Conservation (phyloP, 2,888 invertebrate genomes). For the Sarcophaga caerulescens region DNA sequence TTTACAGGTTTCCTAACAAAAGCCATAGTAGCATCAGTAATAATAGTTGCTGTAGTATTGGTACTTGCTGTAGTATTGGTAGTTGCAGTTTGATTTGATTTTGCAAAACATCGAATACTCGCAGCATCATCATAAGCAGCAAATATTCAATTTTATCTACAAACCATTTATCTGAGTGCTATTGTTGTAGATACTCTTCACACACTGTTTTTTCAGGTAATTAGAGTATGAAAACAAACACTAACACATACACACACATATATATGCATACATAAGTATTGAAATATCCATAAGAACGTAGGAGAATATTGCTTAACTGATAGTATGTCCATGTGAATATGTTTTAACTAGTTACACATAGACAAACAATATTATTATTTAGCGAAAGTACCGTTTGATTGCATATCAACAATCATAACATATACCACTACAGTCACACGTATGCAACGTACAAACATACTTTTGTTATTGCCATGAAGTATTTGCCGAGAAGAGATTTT, state of each 20-base stretch:
- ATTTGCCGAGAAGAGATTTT: not conserved
- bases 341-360: not conserved
- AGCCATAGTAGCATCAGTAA: not conserved
- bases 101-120: constrained; percentile 38
- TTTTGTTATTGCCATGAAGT: too few species aligned
- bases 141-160: constrained; percentile 32
- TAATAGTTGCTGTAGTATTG: not conserved
- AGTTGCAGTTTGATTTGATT: constrained; percentile 30
- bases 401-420: not conserved
- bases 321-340: too few species aligned
- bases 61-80: not conserved
- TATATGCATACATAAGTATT: not conserved
- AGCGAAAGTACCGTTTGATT: constrained; percentile 9
- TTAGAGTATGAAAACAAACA: constrained; percentile 23
- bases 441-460: not conserved
- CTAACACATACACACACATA: not conserved
- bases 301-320: not conserved
- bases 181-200: constrained; percentile 35
- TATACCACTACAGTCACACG: not conserved
- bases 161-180: constrained; percentile 6
- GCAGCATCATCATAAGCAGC: constrained; percentile 1
- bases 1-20: not conserved
- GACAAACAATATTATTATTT: constrained; percentile 33
- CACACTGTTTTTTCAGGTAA: constrained; percentile 49
- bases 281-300: not conserved